These are phyloP conservation scores for Turnix velox DNA, from an alignment of 2,113 vertebrate species.

Conservation along the genomic window DNA sequence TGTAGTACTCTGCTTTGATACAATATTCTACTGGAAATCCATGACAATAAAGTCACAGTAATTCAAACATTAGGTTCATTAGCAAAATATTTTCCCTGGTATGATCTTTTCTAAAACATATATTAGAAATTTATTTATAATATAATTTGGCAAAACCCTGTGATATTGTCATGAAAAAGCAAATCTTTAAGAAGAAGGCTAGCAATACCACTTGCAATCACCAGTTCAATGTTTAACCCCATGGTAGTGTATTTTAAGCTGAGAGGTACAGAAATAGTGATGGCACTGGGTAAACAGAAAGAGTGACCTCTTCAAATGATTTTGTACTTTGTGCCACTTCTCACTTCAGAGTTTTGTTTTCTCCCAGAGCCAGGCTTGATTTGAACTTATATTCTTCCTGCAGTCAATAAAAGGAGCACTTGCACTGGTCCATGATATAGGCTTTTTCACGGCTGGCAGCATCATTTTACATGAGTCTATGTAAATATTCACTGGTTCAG, in stretches of 20 bases:
- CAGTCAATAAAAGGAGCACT: background rate
- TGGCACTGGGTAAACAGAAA: background rate
- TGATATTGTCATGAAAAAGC: background rate
- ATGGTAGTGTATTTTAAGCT: background rate
- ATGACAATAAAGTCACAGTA: background rate
- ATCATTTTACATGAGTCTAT: background rate
- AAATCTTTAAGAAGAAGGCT: background rate
- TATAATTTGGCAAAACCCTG: background rate
- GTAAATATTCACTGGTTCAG: background rate
- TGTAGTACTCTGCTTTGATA: background rate
- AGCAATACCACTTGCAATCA: background rate
- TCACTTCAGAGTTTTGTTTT: background rate
- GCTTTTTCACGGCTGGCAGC: background rate
- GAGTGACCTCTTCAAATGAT: background rate
- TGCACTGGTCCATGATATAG: background rate
- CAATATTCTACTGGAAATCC: background rate
- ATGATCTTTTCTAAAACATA: rapidly evolving
- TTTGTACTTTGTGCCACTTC: background rate
- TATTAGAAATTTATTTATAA: background rate
- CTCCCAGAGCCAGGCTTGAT: background rate
- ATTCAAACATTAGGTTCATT: background rate
- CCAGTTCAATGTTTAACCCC: background rate
- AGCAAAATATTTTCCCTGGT: background rate
- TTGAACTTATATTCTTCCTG: background rate
- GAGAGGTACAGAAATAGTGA: background rate